phyloP scores from a whole-genome alignment of 2,888 invertebrate genomes.

The Spodoptera exigua region DNA sequence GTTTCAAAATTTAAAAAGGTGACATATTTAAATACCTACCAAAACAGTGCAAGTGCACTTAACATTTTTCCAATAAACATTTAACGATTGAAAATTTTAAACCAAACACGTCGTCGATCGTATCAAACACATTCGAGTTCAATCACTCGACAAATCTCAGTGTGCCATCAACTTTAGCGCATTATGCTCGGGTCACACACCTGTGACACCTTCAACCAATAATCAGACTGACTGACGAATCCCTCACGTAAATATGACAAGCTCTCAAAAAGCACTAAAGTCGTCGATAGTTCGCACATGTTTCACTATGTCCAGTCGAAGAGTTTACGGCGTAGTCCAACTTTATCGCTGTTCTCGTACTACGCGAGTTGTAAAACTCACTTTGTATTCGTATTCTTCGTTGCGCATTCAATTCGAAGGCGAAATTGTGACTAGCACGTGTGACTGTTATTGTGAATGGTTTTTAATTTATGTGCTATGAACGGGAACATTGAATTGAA shows the following conservation, averaged over 20 bases:
- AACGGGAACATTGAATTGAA: constrained; percentile 13
- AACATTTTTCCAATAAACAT: no score
- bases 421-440: constrained; percentile 48
- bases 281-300: constrained; percentile 44
- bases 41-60: no score
- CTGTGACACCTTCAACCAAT: constrained; percentile 28
- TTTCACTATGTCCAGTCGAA: constrained; percentile 38
- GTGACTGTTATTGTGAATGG: constrained; percentile 48
- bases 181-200: constrained; percentile 23
- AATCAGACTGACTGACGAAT: constrained; percentile 39
- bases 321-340: constrained; percentile 47
- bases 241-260: constrained; percentile 44
- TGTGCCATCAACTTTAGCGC: constrained; percentile 3
- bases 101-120: constrained; percentile 11
- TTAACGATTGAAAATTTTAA: no score
- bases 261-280: constrained; percentile 44
- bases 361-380: constrained; percentile 52
- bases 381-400: constrained; percentile 54
- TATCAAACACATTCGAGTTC: constrained; percentile 16
- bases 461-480: constrained; percentile 54
- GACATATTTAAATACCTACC: no score
- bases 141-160: constrained; percentile 21
- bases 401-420: constrained; percentile 53
- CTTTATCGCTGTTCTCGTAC: constrained; percentile 51
- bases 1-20: no score